phyloP scores from a whole-genome alignment of 2,888 invertebrate genomes.

The Amphipyra berbera region DNA sequence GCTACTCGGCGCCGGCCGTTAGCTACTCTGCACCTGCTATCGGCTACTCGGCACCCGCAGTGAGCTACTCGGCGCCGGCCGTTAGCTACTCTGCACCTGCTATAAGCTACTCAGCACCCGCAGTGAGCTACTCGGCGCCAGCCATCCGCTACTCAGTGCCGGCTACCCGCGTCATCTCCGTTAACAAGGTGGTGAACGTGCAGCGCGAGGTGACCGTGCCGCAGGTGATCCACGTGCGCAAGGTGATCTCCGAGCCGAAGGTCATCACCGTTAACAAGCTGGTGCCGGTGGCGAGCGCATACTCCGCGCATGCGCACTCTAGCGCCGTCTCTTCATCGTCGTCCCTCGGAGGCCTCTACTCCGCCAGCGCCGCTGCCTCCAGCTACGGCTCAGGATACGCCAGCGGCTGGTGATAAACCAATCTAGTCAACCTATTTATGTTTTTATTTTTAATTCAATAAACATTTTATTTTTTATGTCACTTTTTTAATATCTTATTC shows the following conservation, averaged over 20 bases:
- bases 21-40: slow-evolving; percentile 4
- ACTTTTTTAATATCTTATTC: no score
- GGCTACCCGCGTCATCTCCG: slow-evolving; percentile 21
- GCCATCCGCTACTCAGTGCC: slow-evolving; percentile 7
- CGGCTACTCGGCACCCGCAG: no score
- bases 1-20: slow-evolving; percentile 12
- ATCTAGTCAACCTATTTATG: neutral
- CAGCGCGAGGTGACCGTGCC: slow-evolving; percentile 50
- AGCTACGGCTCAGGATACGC: slow-evolving; percentile 29
- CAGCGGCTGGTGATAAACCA: slow-evolving; percentile 22
- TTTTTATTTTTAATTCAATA: slow-evolving; percentile 6
- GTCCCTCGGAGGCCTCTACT: slow-evolving; percentile 8
- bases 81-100: no score
- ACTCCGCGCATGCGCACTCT: neutral
- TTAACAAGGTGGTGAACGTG: slow-evolving; percentile 49
- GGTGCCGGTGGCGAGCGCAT: slow-evolving; percentile 29
- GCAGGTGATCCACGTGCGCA: slow-evolving; percentile 47
- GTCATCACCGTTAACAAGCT: slow-evolving; percentile 42
- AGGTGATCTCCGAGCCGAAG: slow-evolving; percentile 45
- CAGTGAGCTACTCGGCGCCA: no score
- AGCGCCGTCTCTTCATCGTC: neutral
- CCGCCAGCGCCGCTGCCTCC: slow-evolving; percentile 5
- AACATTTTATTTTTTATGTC: slow-evolving; percentile 2
- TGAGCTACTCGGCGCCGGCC: no score
- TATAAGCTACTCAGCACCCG: no score